Evolutionary conservation across 2,888 invertebrate genomes (phyloP), one percentile per base, ranked within the genome.

Genomic region (Ophion costatus): DNA sequence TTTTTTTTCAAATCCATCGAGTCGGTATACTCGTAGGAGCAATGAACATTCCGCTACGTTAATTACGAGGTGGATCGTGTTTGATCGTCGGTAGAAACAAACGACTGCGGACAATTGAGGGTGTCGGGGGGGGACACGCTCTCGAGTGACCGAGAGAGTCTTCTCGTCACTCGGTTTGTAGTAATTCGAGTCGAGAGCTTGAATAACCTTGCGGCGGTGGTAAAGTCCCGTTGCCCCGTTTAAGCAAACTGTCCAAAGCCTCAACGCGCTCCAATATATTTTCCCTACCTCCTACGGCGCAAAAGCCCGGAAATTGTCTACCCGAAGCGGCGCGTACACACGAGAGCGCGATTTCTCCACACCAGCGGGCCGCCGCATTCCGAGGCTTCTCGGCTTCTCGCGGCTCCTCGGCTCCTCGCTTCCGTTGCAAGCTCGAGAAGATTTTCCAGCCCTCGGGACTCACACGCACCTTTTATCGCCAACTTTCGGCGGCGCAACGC

Each of bases 241-340:
- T 92, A 92, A 91, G 91, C 90, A 89, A 91, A 90, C 90, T 90
- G 90, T 90, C 89, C 87, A 86, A 86, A 87, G 89, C 90, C 91
- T 91, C 90, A 90, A 92, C 91, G 89, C 90, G 89, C 90, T 89
- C 90, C 92, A 92, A 93, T 93, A 93, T 92, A 91, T 92, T 92
- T 91, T 89, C 90, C 33, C 86, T 87, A 75, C 71, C 83, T 82
- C 67, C 56, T 20, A 29, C 69, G 57, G 14, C 29, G 57, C n/a
- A 3, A n/a, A n/a, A n/a, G n/a, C n/a, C n/a, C n/a, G n/a, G n/a
- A n/a, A n/a, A n/a, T n/a, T n/a, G n/a, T n/a, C n/a, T n/a, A n/a
- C n/a, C n/a, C n/a, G n/a, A n/a, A n/a, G n/a, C n/a, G n/a, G n/a
- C n/a, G n/a, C n/a, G n/a, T n/a, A n/a, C n/a, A n/a, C n/a, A n/a